phyloP scores from a whole-genome alignment of 2,888 invertebrate genomes.

The Leistus spinibarbis region DNA sequence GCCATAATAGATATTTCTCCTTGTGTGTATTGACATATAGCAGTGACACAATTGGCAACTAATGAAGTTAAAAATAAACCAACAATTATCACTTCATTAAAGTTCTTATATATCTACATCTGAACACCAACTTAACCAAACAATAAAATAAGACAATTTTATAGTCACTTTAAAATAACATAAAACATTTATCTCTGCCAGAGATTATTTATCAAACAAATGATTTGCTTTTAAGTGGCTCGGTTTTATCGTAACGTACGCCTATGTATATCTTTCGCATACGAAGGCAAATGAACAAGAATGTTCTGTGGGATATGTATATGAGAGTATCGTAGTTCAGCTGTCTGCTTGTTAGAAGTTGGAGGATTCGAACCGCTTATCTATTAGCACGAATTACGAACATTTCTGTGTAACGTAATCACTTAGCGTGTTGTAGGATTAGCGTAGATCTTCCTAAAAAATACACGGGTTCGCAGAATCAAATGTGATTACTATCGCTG shows the following conservation, averaged over 20 bases:
- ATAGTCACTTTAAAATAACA: background rate
- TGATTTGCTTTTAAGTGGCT: too few species aligned
- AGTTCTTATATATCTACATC: background rate
- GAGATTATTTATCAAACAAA: background rate
- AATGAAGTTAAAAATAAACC: too few species aligned
- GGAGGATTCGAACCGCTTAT: background rate
- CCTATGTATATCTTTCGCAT: background rate
- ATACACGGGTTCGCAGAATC: constrained; percentile 10
- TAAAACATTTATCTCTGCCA: background rate
- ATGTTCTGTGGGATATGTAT: background rate
- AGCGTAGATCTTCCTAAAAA: constrained; percentile 9
- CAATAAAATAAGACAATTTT: background rate
- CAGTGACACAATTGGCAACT: background rate
- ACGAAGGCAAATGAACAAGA: background rate
- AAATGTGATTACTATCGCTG: constrained; percentile 2
- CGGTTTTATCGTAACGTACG: background rate
- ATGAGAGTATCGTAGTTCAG: background rate
- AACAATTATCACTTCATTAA: too few species aligned
- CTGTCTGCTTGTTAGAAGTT: background rate
- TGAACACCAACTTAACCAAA: background rate
- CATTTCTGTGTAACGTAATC: constrained; percentile 24
- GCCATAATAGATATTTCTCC: too few species aligned
- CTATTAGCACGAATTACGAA: background rate
- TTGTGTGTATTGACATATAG: background rate
- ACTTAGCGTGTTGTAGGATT: constrained; percentile 8